Evolutionary conservation across 2,888 invertebrate species (phyloP).

Genomic region (Leptopilina syphax): DNA sequence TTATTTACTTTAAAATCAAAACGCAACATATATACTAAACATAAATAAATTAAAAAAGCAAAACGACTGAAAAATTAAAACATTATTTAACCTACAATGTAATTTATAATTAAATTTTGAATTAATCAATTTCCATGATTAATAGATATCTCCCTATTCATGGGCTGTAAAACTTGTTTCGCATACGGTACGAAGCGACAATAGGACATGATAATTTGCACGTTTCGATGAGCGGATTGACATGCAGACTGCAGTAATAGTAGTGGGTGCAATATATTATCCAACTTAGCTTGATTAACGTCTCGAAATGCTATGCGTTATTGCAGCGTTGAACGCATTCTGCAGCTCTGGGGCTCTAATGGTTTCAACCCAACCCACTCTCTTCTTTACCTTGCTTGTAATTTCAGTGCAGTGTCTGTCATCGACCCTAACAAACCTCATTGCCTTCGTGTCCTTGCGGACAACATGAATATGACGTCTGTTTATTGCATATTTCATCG

Average conservation of each 20-base stretch:
- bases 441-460: constrained; percentile 49
- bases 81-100: not conserved
- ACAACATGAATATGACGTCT: constrained; percentile 48
- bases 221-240: constrained; percentile 68
- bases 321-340: constrained; percentile 60
- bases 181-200: constrained; percentile 43
- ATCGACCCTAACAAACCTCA: constrained; percentile 53
- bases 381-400: constrained; percentile 39
- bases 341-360: constrained; percentile 50
- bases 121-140: not conserved
- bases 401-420: constrained; percentile 51
- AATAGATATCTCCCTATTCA: constrained; percentile 1
- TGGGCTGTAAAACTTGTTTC: not conserved
- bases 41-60: too few relatives aligned
- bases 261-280: constrained; percentile 63
- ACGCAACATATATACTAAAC: too few relatives aligned
- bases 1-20: too few relatives aligned
- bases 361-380: constrained; percentile 24
- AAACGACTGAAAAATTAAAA: not conserved
- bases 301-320: constrained; percentile 65
- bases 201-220: constrained; percentile 65
- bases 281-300: constrained; percentile 69
- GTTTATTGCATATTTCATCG: constrained; percentile 64
- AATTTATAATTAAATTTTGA: not conserved
- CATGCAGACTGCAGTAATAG: constrained; percentile 60